phyloP scores from a whole-genome alignment of 2,113 vertebrate genomes.

The Microtus ochrogaster region DNA sequence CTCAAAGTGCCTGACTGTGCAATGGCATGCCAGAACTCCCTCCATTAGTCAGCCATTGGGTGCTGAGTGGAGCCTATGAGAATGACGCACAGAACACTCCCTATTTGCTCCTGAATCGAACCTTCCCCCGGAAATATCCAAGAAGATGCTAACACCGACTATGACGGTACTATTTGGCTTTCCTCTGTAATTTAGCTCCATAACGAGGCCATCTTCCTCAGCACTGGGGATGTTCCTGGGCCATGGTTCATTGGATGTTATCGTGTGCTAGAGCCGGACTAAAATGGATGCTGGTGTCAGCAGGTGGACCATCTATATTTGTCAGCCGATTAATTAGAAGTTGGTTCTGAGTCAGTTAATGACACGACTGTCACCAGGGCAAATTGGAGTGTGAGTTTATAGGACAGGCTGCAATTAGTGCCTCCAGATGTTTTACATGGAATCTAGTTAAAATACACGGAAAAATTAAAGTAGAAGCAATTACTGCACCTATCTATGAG shows the following conservation, averaged over 20 bases:
- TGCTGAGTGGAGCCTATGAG: no score
- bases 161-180: neutral
- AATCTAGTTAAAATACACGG: slow-evolving; percentile 74
- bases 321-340: slow-evolving; percentile 75
- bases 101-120: neutral
- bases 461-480: slow-evolving; percentile 77
- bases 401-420: slow-evolving; percentile 82
- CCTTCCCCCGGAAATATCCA: neutral
- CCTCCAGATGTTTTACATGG: slow-evolving; percentile 79
- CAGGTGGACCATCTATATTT: slow-evolving; percentile 71
- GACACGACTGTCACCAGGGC: slow-evolving; percentile 71
- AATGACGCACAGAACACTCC: neutral
- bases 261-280: neutral
- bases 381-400: slow-evolving; percentile 76
- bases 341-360: slow-evolving; percentile 82
- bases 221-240: slow-evolving; percentile 37
- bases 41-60: neutral
- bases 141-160: neutral
- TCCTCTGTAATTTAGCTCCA: neutral
- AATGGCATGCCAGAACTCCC: neutral
- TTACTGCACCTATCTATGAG: slow-evolving; percentile 64
- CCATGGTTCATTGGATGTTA: neutral
- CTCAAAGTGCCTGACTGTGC: neutral
- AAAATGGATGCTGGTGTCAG: neutral
- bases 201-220: neutral